Percentiles rank a stretch among this genome's conserved stretches.
These are phyloP conservation scores for Seira ritae DNA, from an alignment of 2,888 invertebrate genomes.

Conservation along the genomic window DNA sequence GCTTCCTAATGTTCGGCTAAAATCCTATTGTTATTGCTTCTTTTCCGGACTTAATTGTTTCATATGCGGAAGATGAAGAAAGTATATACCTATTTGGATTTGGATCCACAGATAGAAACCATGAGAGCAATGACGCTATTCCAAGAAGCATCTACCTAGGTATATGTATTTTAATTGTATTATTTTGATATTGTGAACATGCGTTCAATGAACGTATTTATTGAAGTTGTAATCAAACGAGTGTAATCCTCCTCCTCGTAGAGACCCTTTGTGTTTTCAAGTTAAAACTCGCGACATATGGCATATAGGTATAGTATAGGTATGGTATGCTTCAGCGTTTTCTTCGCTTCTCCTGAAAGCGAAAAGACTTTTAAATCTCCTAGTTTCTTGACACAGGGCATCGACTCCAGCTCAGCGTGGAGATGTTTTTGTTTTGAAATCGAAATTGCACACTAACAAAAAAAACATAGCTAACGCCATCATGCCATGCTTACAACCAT, in stretches of 20 bases:
- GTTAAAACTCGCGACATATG: constrained; percentile 34
- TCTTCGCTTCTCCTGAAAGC: constrained; percentile 1
- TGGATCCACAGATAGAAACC: too few species aligned
- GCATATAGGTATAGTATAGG: constrained; percentile 3
- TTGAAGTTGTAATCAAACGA: not conserved
- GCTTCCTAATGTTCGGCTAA: too few species aligned
- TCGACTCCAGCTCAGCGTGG: not conserved
- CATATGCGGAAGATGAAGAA: too few species aligned
- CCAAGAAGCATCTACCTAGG: too few species aligned
- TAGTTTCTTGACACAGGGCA: constrained; percentile 52
- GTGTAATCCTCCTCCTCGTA: too few species aligned
- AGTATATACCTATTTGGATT: too few species aligned
- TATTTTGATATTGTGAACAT: not conserved
- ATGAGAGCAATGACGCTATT: too few species aligned
- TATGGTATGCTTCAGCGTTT: not conserved
- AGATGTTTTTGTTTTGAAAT: not conserved
- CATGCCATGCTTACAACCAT: not conserved
- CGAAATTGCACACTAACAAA: not conserved
- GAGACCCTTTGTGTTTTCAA: too few species aligned
- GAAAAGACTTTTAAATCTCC: constrained; percentile 52
- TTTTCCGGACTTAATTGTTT: too few species aligned
- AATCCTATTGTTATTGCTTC: too few species aligned
- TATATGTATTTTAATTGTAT: too few species aligned
- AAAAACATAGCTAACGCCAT: not conserved
- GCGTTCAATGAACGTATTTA: not conserved